Conservation (phyloP, 1,140 invertebrate species). For the Acromyrmex echinatior region DNA sequence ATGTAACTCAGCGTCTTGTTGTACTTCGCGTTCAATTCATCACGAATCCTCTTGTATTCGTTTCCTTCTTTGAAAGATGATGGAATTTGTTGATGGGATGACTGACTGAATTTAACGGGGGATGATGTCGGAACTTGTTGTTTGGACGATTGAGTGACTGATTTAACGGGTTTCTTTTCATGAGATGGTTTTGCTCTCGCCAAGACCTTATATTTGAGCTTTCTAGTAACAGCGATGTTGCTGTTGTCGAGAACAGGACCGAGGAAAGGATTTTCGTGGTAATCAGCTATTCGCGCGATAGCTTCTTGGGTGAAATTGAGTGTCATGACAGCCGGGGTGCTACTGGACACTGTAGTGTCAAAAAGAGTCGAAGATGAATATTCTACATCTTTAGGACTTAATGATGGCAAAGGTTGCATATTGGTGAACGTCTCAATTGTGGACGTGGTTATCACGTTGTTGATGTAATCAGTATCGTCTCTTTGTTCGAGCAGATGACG, state of each 20-base stretch:
- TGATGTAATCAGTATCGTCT: background rate
- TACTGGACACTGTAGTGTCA: background rate
- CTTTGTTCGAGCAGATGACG: constrained; percentile 14
- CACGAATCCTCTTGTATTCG: background rate
- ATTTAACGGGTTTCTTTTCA: constrained; percentile 5
- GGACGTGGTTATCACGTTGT: constrained; percentile 2
- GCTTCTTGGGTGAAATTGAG: constrained; percentile 45
- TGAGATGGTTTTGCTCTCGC: constrained; percentile 40
- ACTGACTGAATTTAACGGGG: background rate
- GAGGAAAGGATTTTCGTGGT: constrained; percentile 25
- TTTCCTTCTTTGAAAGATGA: background rate
- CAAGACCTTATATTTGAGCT: constrained; percentile 61
- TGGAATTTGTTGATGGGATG: background rate
- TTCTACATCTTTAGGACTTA: background rate
- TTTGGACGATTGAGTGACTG: background rate
- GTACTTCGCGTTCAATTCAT: constrained; percentile 39
- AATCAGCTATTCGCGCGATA: constrained; percentile 12
- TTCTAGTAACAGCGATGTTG: constrained; percentile 3
- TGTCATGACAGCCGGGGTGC: constrained; percentile 21
- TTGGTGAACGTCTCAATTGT: constrained; percentile 15
- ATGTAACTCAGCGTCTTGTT: constrained; percentile 64
- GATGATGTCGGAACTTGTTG: background rate
- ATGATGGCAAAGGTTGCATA: background rate
- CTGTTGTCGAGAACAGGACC: constrained; percentile 34
- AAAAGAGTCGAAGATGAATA: constrained; percentile 9